Percentiles rank a stretch among this genome's conserved stretches.
These are phyloP conservation scores for Struthio camelus DNA, from an alignment of 2,113 vertebrate genomes.

Conservation along the genomic window DNA sequence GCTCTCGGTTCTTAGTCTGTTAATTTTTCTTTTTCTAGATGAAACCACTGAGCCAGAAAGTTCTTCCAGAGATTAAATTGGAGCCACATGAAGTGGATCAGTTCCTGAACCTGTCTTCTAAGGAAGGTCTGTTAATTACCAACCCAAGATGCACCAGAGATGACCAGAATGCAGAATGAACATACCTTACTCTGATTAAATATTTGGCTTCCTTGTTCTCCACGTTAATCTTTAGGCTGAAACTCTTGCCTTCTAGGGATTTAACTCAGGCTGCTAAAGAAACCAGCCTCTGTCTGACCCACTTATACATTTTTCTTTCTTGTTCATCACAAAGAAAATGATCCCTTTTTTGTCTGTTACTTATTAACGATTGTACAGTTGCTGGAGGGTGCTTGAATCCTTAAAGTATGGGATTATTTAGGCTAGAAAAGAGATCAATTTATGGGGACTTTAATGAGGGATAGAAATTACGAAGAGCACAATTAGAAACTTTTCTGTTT, in stretches of 20 bases:
- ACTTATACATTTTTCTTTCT: neutral
- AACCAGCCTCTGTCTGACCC: neutral
- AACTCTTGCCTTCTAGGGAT: conserved; percentile 6
- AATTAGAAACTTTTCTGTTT: neutral
- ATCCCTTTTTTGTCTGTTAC: neutral
- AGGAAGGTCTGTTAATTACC: conserved; percentile 80
- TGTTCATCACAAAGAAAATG: neutral
- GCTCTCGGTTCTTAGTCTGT: conserved; percentile 5
- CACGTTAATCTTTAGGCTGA: neutral
- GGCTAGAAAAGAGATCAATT: neutral
- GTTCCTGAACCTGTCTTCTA: conserved; percentile 94
- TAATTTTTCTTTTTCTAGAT: conserved; percentile 75
- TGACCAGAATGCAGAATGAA: neutral
- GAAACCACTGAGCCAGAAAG: conserved; percentile 81
- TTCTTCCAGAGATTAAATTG: conserved; percentile 92
- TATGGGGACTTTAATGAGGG: neutral
- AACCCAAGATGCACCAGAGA: neutral
- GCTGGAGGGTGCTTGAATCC: neutral
- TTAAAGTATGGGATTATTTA: neutral
- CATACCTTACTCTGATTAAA: conserved; percentile 22
- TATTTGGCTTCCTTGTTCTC: neutral
- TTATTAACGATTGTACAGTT: neutral
- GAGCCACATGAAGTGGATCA: conserved; percentile 99
- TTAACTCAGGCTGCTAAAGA: neutral
- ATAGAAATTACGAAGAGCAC: neutral